Conservation (phyloP, 2,113 vertebrate species). For the Salminus brasiliensis region DNA sequence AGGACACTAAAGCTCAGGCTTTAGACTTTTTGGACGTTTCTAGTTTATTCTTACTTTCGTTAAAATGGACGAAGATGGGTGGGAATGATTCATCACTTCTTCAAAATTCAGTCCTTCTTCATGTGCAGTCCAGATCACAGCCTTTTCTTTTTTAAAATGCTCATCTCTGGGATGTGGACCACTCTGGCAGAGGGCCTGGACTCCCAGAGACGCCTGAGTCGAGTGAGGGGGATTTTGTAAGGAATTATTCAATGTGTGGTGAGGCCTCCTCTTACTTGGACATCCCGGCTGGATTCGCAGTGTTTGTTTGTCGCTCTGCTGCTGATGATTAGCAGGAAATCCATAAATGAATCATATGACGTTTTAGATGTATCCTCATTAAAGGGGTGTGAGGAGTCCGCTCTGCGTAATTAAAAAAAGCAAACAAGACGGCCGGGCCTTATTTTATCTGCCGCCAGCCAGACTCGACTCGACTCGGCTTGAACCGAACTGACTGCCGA, state of each 20-base stretch:
- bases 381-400: conserved; percentile 48
- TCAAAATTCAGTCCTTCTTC: background rate
- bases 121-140: background rate
- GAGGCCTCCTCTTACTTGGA: conserved; percentile 55
- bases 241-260: conserved; percentile 57
- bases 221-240: conserved; percentile 8
- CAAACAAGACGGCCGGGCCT: conserved; percentile 69
- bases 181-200: background rate
- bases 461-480: conserved; percentile 61
- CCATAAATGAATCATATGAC: conserved; percentile 73
- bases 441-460: conserved; percentile 73
- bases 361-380: conserved; percentile 62
- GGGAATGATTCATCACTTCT: background rate
- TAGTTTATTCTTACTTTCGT: background rate
- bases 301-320: conserved; percentile 69
- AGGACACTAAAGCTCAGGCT: background rate
- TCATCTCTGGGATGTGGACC: background rate
- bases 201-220: conserved; percentile 44
- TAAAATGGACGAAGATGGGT: background rate
- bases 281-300: conserved; percentile 41
- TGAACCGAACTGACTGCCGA: conserved; percentile 42
- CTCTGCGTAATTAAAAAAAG: conserved; percentile 70
- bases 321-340: conserved; percentile 57
- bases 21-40: background rate
- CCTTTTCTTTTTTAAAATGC: background rate